These are phyloP conservation scores for Drosophila micromelanica DNA, from an alignment of 1,140 invertebrate genomes.

Conservation along the genomic window DNA sequence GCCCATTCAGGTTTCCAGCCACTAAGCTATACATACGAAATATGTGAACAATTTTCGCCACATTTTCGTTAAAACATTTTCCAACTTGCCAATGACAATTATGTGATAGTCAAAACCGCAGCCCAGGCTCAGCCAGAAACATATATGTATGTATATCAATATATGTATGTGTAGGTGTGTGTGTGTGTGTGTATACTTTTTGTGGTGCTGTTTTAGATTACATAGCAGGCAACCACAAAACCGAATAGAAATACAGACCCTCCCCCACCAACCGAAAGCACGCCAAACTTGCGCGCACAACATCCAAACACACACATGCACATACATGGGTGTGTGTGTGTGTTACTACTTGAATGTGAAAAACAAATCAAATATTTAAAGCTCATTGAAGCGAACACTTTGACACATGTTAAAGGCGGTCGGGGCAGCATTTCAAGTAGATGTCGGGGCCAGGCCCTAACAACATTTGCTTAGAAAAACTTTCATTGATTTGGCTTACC, in stretches of 20 bases:
- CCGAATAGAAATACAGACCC: conserved; percentile 39
- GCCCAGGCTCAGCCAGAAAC: neutral
- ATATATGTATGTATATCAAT: neutral
- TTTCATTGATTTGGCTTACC: conserved; percentile 47
- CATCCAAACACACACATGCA: neutral
- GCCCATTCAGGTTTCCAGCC: neutral
- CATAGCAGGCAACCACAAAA: conserved; percentile 62
- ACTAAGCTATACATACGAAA: neutral
- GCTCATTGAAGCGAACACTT: conserved; percentile 78
- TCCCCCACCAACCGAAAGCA: conserved; percentile 24
- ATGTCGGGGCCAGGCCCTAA: conserved; percentile 45
- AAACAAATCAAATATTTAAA: conserved; percentile 83
- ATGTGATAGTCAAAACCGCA: conserved; percentile 49
- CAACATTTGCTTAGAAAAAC: conserved; percentile 41
- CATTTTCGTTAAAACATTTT: conserved; percentile 50
- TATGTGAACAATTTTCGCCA: conserved; percentile 48
- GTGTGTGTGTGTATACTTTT: conserved; percentile 37
- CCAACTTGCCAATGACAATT: conserved; percentile 56
- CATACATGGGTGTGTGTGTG: conserved; percentile 1
- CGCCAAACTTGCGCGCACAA: conserved; percentile 38
- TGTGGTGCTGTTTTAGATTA: conserved; percentile 48
- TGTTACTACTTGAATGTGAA: conserved; percentile 22
- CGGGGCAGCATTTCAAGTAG: conserved; percentile 32
- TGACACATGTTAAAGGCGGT: conserved; percentile 69
- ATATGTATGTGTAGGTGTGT: neutral